Evolutionary conservation across 2,113 vertebrate genomes (phyloP), one percentile per base, ranked within the genome.

Genomic region (Rousettus leschenaultii): DNA sequence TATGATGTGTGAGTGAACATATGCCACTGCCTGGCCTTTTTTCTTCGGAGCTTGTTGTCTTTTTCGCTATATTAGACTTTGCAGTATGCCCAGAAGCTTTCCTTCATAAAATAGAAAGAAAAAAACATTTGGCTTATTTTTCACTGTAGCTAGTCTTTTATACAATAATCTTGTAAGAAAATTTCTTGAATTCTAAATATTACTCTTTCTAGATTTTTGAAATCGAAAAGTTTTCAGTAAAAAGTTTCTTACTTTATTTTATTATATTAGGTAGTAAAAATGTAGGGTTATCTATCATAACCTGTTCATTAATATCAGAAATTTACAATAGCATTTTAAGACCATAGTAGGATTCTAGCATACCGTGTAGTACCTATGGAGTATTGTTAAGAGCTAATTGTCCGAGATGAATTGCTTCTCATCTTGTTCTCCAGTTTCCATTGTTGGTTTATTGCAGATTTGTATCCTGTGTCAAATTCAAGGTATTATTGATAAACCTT

Each of bases 191-290:
- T 99, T 99, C 99, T 99, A 99, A 99, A 99, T 99, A 99, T 99
- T 99, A 99, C 99, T 99, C 99, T 99, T 99, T 99, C 99, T 99
- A 99, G 99, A 99, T 99, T 99, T 99, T 99, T 99, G 99, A 99
- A 99, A 99, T 99, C 99, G 98, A 99, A 99, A 99, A 99, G 99
- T 99, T 99, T 99, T 99, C 99, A 99, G 99, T 99, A 99, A 99
- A 99, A 99, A 99, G 99, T 99, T 99, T 99, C 99, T 99, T 99
- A 99, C 99, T 99, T 99, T 99, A 99, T 99, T 99, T 99, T 99
- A 99, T 99, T 99, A 99, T 99, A 99, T 99, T 99, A 99, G 99
- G 99, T 99, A 99, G 99, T 99, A 99, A 99, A 99, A 99, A 99
- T 99, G 99, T 99, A 99, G 98, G 99, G 99, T 99, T 99, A 99